Evolutionary conservation across 2,113 vertebrate genomes (phyloP).

Genomic region (Myrmecobius fasciatus): DNA sequence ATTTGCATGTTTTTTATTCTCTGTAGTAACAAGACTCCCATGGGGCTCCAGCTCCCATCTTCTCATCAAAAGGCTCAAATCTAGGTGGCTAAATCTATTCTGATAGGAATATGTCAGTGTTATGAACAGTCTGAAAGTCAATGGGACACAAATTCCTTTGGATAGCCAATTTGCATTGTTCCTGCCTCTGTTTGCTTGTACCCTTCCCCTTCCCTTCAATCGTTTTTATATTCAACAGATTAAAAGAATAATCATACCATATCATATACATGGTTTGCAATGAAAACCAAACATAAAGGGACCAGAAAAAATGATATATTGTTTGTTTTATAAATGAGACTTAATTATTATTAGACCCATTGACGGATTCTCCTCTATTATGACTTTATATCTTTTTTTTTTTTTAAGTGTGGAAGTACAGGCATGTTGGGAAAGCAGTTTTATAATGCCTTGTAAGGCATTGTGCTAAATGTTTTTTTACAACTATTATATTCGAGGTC

Average conservation of each 20-base stretch:
- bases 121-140: background rate
- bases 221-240: background rate
- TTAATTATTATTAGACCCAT: background rate
- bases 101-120: background rate
- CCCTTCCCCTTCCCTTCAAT: background rate
- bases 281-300: background rate
- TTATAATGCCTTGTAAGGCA: background rate
- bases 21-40: slow-evolving; percentile 48
- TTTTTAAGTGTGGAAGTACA: background rate
- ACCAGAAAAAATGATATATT: background rate
- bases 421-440: background rate
- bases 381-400: slow-evolving; percentile 12
- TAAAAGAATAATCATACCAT: background rate
- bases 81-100: slow-evolving; percentile 13
- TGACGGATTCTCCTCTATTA: background rate
- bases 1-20: slow-evolving; percentile 49
- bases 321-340: background rate
- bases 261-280: background rate
- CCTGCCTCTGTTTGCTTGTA: background rate
- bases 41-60: slow-evolving; percentile 18
- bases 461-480: background rate
- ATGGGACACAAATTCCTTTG: background rate
- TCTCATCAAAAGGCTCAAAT: slow-evolving; percentile 23
- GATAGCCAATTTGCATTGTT: background rate
- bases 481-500: background rate